Evolutionary conservation across 2,888 invertebrate species (phyloP).

Genomic region (Phyllotreta striolata): DNA sequence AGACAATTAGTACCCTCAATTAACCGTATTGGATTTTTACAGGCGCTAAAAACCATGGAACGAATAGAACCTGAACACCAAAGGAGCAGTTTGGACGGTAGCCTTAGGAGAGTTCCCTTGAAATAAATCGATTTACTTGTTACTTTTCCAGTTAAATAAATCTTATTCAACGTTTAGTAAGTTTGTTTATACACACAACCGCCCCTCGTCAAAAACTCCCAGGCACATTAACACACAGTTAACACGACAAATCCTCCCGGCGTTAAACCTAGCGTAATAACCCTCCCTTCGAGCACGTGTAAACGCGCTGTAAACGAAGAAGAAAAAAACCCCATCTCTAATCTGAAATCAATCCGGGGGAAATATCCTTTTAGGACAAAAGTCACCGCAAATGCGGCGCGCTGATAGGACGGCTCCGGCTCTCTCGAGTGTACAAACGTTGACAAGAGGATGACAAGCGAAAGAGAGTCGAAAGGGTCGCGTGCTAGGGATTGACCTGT

Average conservation of each 20-base stretch:
- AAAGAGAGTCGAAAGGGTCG: constrained; percentile 34
- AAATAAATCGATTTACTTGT: too few species aligned
- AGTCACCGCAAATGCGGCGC: constrained; percentile 37
- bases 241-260: too few species aligned
- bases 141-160: too few species aligned
- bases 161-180: too few species aligned
- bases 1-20: neutral
- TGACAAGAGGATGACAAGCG: constrained; percentile 42
- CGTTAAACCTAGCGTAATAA: too few species aligned
- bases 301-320: constrained; percentile 13
- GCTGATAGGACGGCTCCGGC: constrained; percentile 21
- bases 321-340: constrained; percentile 23
- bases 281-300: constrained; percentile 24
- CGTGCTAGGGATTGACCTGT: constrained; percentile 44
- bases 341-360: constrained; percentile 28
- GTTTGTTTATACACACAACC: neutral
- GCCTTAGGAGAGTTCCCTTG: neutral
- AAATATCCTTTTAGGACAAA: constrained; percentile 32
- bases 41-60: constrained; percentile 28
- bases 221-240: neutral
- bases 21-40: constrained; percentile 15
- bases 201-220: constrained; percentile 9
- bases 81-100: constrained; percentile 4
- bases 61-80: constrained; percentile 28
- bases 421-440: constrained; percentile 39